Percentiles rank a stretch among this genome's conserved stretches.
These are phyloP conservation scores for Mesochorus sp. DNA, from an alignment of 2,888 invertebrate genomes.

Conservation along the genomic window DNA sequence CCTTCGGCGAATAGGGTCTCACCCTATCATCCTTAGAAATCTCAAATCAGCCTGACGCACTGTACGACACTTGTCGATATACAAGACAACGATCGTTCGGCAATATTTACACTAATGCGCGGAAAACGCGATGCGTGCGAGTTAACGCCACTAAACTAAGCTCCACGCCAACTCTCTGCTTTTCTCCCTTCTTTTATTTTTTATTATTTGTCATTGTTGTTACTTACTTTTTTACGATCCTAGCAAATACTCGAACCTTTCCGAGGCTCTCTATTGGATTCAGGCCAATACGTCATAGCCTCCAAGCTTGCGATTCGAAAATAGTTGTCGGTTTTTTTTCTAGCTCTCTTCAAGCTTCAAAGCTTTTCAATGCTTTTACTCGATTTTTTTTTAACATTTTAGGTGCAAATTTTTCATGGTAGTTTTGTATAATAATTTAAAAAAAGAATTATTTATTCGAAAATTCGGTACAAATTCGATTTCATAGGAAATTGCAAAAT, in stretches of 20 bases:
- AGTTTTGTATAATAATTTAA: no score
- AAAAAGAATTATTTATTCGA: no score
- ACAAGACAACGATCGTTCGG: constrained; percentile 21
- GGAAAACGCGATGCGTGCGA: constrained; percentile 27
- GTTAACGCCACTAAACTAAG: constrained; percentile 18
- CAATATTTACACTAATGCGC: constrained; percentile 16
- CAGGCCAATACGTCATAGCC: neutral
- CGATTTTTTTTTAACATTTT: neutral
- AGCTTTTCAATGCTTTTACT: neutral
- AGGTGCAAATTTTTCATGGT: neutral
- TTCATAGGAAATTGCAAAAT: no score
- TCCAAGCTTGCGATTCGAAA: constrained; percentile 23
- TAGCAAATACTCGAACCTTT: constrained; percentile 36
- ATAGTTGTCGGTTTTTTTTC: constrained; percentile 40
- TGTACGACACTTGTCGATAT: neutral
- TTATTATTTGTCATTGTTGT: no score
- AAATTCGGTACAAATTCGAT: no score
- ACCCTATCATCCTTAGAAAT: constrained; percentile 48
- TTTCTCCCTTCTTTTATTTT: neutral
- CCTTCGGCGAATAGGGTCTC: constrained; percentile 36
- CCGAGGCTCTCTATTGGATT: neutral
- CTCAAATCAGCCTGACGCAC: constrained; percentile 49
- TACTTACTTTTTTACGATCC: constrained; percentile 52
- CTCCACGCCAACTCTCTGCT: neutral
- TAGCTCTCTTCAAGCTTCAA: neutral